These are phyloP conservation scores for Sterna hirundo DNA, from an alignment of 2,113 vertebrate species.

Conservation along the genomic window DNA sequence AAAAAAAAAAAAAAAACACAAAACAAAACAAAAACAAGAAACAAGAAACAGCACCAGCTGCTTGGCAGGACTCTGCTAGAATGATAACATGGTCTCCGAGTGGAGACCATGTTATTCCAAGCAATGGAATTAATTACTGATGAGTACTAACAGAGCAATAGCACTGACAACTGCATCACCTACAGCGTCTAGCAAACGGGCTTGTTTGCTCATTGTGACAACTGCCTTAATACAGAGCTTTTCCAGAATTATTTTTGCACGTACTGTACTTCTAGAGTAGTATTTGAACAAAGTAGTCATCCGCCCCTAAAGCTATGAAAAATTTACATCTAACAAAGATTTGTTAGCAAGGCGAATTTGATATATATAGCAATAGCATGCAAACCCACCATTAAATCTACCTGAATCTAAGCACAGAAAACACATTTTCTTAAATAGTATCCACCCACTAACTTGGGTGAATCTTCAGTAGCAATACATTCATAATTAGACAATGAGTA, in stretches of 20 bases:
- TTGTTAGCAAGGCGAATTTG: neutral
- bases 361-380: neutral
- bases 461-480: neutral
- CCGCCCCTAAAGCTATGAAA: neutral
- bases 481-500: neutral
- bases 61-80: slow-evolving; percentile 33
- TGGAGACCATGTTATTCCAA: neutral
- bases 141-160: neutral
- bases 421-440: neutral
- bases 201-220: neutral
- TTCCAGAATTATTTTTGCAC: neutral
- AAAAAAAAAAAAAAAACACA: neutral
- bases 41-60: slow-evolving; percentile 34
- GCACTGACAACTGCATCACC: neutral
- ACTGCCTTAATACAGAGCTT: neutral
- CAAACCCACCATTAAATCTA: neutral
- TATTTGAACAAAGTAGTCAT: fast-evolving
- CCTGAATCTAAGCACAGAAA: neutral
- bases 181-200: neutral
- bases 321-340: neutral
- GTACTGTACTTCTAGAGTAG: neutral
- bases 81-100: neutral
- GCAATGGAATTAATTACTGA: neutral
- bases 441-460: neutral
- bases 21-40: neutral